phyloP scores from a whole-genome alignment of 35 echinoderm and acorn worm species.

The Patiria miniata region DNA sequence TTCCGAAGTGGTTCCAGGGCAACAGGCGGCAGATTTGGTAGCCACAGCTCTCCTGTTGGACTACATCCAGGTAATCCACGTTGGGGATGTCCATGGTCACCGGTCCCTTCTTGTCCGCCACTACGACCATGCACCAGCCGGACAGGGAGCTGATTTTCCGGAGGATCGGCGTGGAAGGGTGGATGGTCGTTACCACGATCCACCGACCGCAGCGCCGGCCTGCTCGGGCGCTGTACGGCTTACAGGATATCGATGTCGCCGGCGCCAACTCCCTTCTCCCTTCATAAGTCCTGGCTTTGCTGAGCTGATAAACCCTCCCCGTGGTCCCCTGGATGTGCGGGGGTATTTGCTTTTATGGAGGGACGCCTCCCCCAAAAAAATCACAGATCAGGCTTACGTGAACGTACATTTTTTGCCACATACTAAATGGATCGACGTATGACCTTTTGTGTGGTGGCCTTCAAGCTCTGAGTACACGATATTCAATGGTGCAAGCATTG shows the following conservation, averaged over 20 bases:
- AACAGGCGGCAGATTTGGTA: neutral
- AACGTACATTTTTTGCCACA: too few relatives aligned
- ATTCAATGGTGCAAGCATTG: too few relatives aligned
- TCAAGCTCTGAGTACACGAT: too few relatives aligned
- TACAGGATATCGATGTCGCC: neutral
- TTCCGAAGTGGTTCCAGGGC: slow-evolving; percentile 7
- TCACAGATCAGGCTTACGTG: too few relatives aligned
- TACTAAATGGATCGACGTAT: too few relatives aligned
- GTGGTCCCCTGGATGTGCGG: neutral
- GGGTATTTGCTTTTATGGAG: too few relatives aligned
- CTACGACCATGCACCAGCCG: slow-evolving; percentile 25
- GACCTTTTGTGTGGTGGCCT: too few relatives aligned
- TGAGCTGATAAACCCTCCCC: neutral
- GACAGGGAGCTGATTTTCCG: neutral
- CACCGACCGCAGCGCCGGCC: neutral
- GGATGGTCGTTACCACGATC: slow-evolving; percentile 18
- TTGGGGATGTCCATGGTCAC: neutral
- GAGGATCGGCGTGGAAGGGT: neutral
- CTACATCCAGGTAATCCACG: neutral
- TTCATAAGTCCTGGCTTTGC: neutral
- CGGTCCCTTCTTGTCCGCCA: slow-evolving; percentile 15
- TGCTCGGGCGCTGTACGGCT: neutral
- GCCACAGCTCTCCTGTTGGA: neutral
- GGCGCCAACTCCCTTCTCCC: neutral
- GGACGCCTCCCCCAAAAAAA: too few relatives aligned